Conservation (phyloP, 2,113 vertebrate genomes). For the Lipotes vexillifer region DNA sequence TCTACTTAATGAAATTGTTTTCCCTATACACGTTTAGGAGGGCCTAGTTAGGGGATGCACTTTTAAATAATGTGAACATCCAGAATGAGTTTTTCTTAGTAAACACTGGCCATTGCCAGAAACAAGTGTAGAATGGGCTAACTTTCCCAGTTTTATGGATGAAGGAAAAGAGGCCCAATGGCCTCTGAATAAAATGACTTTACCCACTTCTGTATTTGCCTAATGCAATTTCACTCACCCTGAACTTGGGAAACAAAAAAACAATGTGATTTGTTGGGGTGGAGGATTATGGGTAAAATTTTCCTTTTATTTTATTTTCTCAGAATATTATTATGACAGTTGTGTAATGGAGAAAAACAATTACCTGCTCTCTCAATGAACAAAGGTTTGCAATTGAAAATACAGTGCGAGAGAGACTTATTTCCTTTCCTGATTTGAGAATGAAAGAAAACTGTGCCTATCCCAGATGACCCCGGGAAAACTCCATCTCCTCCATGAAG, state of each 20-base stretch:
- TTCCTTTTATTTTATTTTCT: slow-evolving; percentile 17
- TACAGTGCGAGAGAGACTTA: neutral
- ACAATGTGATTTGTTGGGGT: neutral
- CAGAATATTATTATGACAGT: neutral
- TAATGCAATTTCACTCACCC: neutral
- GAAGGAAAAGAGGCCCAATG: neutral
- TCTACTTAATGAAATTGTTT: neutral
- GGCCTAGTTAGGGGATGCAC: too few species aligned
- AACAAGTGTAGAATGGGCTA: neutral
- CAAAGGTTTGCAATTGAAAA: neutral
- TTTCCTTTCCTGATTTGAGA: neutral
- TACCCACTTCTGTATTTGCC: neutral
- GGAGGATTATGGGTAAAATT: neutral
- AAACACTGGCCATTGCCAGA: neutral
- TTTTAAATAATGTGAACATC: neutral
- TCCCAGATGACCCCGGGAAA: neutral
- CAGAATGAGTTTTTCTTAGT: neutral
- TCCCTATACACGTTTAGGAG: neutral
- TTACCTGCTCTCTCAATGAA: neutral
- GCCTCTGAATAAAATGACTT: neutral
- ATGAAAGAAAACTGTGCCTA: neutral
- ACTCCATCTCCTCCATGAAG: neutral
- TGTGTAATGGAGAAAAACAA: neutral
- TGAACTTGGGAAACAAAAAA: neutral
- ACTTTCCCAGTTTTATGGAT: neutral